Evolutionary conservation across 2,797 vertebrate genomes (phyloP).

Genomic region (Sebastiscus albofasciatus): DNA sequence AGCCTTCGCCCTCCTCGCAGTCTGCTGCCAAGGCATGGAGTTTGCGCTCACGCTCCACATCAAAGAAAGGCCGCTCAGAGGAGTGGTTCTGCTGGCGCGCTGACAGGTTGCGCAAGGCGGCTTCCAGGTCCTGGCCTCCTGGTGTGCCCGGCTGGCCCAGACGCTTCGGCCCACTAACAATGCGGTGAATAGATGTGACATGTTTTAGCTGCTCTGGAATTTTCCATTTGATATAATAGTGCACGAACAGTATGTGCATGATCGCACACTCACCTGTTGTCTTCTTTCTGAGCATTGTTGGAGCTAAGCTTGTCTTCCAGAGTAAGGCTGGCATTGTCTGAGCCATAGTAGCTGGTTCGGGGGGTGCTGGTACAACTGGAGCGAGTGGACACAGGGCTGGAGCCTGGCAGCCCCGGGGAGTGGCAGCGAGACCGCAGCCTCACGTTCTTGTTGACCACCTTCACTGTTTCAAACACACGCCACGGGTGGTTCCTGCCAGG

Average conservation of each 20-base stretch:
- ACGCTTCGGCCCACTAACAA: slow-evolving; percentile 68
- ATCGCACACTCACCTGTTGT: slow-evolving; percentile 60
- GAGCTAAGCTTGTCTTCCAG: slow-evolving; percentile 75
- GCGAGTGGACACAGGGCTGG: slow-evolving; percentile 73
- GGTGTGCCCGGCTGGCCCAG: slow-evolving; percentile 84
- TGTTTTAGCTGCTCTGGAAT: background rate
- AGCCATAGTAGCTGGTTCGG: slow-evolving; percentile 76
- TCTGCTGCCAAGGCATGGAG: slow-evolving; percentile 78
- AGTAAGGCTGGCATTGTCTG: slow-evolving; percentile 74
- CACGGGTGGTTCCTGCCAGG: slow-evolving; percentile 79
- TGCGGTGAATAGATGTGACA: slow-evolving; percentile 1
- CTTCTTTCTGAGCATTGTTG: slow-evolving; percentile 53
- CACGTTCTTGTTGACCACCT: slow-evolving; percentile 82
- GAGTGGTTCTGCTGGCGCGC: slow-evolving; percentile 84
- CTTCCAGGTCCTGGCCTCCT: slow-evolving; percentile 85
- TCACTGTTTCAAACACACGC: slow-evolving; percentile 89
- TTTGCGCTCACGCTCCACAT: slow-evolving; percentile 85
- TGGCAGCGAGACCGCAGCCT: slow-evolving; percentile 81
- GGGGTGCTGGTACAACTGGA: slow-evolving; percentile 85
- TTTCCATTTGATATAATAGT: background rate
- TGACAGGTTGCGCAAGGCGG: slow-evolving; percentile 85
- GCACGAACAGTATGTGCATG: background rate
- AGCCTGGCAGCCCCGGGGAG: slow-evolving; percentile 81
- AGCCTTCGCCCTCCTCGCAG: slow-evolving; percentile 74
- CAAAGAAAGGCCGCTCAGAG: slow-evolving; percentile 86